Conservation (phyloP, 2,113 vertebrate genomes). For the Scomber scombrus region DNA sequence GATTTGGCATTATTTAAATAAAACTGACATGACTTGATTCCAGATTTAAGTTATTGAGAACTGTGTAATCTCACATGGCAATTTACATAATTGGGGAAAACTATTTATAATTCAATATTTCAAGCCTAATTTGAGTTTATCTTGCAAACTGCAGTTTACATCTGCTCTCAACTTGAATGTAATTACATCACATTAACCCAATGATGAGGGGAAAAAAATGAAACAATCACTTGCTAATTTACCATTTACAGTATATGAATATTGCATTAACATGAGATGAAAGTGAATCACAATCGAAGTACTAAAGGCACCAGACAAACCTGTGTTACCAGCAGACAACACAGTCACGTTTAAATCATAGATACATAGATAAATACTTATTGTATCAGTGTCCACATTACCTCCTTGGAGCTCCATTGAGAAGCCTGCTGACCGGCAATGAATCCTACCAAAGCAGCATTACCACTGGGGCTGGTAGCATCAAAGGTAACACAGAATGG, state of each 20-base stretch:
- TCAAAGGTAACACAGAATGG: slow-evolving; percentile 83
- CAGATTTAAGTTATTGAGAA: not conserved
- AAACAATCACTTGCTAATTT: not conserved
- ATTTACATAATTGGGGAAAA: not conserved
- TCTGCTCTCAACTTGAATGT: not conserved
- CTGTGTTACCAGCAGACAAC: not conserved
- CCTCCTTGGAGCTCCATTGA: slow-evolving; percentile 77
- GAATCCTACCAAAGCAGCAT: slow-evolving; percentile 83
- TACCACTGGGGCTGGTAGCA: slow-evolving; percentile 78
- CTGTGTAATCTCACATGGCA: not conserved
- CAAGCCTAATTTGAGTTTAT: not conserved
- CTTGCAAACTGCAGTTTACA: not conserved
- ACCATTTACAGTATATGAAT: not conserved
- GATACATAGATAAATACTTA: not conserved
- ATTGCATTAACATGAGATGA: not conserved
- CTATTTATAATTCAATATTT: not conserved
- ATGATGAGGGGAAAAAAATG: not conserved
- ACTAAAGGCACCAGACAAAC: not conserved
- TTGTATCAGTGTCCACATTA: slow-evolving; percentile 48
- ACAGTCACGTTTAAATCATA: not conserved
- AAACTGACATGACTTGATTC: not conserved
- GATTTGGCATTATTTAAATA: too few relatives aligned
- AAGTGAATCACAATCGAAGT: not conserved
- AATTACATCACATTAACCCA: not conserved
- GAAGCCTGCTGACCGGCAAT: slow-evolving; percentile 74